Conservation (phyloP, 2,797 vertebrate genomes). For the Nyctibius grandis region DNA sequence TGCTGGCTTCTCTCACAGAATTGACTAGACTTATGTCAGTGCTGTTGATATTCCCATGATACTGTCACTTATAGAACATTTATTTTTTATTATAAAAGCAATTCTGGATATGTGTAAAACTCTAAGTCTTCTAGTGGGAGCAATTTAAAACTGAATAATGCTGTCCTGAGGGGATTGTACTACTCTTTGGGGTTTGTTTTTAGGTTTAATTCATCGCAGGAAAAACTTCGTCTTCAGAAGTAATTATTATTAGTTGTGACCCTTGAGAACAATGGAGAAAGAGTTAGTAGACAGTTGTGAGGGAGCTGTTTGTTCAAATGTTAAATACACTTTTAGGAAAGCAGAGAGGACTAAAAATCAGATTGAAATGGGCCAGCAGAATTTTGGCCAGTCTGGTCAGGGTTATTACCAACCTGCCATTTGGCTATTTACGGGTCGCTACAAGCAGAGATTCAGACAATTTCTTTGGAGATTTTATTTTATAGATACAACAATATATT, state of each 20-base stretch:
- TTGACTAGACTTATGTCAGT: not conserved
- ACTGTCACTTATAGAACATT: slow-evolving; percentile 60
- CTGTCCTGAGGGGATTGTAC: slow-evolving; percentile 29
- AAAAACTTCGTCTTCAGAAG: slow-evolving; percentile 28
- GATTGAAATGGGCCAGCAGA: not conserved
- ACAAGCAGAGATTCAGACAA: not conserved
- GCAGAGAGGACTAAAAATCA: not conserved
- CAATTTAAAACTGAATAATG: slow-evolving; percentile 65
- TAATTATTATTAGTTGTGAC: slow-evolving; percentile 26
- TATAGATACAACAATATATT: not conserved
- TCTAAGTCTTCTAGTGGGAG: slow-evolving; percentile 56
- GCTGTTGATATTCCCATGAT: slow-evolving; percentile 48
- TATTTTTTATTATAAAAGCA: slow-evolving; percentile 71
- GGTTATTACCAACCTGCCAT: not conserved
- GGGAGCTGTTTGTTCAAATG: not conserved
- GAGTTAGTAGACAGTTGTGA: not conserved
- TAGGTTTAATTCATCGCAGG: slow-evolving; percentile 40
- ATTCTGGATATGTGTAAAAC: slow-evolving; percentile 52
- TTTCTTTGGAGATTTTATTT: not conserved
- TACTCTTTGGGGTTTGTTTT: slow-evolving; percentile 54
- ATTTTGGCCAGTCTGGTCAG: not conserved
- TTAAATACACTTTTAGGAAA: not conserved
- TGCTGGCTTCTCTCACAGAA: not conserved
- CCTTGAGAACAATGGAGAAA: not conserved
- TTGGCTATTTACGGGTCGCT: not conserved